Base-by-base conservation (phyloP, 2,797 vertebrate species). In the Botia kubotai region DNA sequence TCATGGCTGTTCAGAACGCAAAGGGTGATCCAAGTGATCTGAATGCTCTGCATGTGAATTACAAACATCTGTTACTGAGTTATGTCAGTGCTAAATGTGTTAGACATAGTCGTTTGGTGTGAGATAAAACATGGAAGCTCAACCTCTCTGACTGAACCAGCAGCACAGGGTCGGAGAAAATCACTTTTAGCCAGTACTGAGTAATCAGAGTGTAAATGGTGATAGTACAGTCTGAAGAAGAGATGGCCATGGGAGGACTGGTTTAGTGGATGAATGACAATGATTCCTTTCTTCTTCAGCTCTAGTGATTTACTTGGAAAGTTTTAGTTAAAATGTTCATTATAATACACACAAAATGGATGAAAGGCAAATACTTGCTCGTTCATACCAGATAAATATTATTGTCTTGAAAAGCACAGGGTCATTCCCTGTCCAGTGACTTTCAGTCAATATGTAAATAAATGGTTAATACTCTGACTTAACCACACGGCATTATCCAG, bases 21-120 rank as follows among this genome's bases (percentile, higher is more conserved):
- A 88, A 87, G 72, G 77, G 87, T 73, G 75, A 82, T 88, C 88
- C 86, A 85, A 87, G 82, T 80, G 72, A 89, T 91, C 86, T 79
- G 83, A 92, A 89, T 83, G 86, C 85, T 83, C 84, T 84, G 87
- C 86, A 79, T 92, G 87, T 84, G 86, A 89, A 91, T 93, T 88
- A 79, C 84, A 89, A 91, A 91, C 94, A 94, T 93, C 88, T 94
- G 93, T 87, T 80, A 75, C 90, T 91, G 89, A 92, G 88, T 91
- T 90, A 83, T 93, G 91, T 93, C 92, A 92, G 84, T 77, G 87
- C 86, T 92, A 92, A 93, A 89, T 80, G 71, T 82, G 83, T 92
- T 89, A 87, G 91, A 93, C 91, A 80, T 88, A 90, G 83, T 88
- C 79, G 88, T 88, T 89, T 87, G 87, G 77, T 89, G 87, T 88